These are phyloP conservation scores for Rhagologus leucostigma DNA, from an alignment of 2,113 vertebrate species.

Conservation along the genomic window DNA sequence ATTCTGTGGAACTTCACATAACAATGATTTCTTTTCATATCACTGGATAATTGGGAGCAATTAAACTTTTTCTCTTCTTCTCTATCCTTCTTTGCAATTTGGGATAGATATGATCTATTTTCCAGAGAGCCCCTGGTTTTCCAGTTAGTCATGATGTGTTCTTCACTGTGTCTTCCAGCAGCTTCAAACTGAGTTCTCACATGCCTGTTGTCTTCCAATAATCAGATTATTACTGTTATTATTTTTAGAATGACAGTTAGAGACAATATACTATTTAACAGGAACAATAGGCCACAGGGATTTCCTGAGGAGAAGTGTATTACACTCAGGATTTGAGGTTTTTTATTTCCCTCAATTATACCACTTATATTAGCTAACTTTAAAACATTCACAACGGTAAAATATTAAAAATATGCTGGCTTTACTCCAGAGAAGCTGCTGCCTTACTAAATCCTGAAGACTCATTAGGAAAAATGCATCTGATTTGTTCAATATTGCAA, in stretches of 20 bases:
- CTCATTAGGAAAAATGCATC: neutral
- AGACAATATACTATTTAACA: constrained; percentile 7
- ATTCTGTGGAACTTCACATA: neutral
- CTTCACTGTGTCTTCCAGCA: neutral
- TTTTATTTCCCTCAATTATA: constrained; percentile 27
- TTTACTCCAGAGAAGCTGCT: constrained; percentile 16
- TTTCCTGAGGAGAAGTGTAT: neutral
- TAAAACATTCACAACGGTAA: neutral
- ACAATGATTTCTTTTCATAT: neutral
- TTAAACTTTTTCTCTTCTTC: neutral
- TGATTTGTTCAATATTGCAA: neutral
- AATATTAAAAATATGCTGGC: constrained; percentile 15
- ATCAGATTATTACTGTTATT: neutral
- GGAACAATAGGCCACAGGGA: constrained; percentile 16
- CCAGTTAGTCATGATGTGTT: neutral
- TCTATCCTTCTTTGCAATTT: neutral
- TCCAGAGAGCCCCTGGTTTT: neutral
- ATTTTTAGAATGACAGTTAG: neutral
- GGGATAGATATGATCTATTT: neutral
- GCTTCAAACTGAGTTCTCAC: neutral
- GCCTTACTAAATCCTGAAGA: neutral
- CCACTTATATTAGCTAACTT: neutral
- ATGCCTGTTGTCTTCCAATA: neutral
- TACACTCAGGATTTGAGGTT: neutral
- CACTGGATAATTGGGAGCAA: neutral